These are phyloP conservation scores for Mirounga angustirostris DNA, from an alignment of 2,113 vertebrate species.

Conservation along the genomic window DNA sequence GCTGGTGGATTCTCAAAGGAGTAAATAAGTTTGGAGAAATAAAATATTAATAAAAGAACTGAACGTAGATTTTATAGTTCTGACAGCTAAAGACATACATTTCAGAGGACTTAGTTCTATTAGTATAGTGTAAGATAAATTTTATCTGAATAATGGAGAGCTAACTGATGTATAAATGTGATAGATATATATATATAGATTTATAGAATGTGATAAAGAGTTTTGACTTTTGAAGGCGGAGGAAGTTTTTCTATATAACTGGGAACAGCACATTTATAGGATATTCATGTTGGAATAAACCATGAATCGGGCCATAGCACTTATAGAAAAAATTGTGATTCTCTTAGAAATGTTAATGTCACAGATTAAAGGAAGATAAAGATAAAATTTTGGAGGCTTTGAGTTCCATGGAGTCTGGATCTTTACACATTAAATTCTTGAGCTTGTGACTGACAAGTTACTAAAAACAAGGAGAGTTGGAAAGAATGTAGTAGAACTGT, in stretches of 20 bases:
- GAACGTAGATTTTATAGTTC: slow-evolving; percentile 43
- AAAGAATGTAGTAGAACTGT: background rate
- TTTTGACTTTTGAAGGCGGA: background rate
- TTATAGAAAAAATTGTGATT: background rate
- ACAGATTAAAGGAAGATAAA: slow-evolving; percentile 21
- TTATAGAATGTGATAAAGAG: background rate
- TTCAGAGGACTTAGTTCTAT: slow-evolving; percentile 43
- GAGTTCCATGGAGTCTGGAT: background rate
- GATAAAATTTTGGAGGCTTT: background rate
- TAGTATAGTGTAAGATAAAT: slow-evolving; percentile 22
- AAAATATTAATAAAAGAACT: slow-evolving; percentile 32
- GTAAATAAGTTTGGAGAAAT: slow-evolving; percentile 42
- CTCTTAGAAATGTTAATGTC: slow-evolving; percentile 43
- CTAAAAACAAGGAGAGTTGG: slow-evolving; percentile 21
- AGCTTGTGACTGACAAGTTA: slow-evolving; percentile 40
- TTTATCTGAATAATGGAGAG: background rate
- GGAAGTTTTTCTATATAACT: background rate
- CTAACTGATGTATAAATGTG: background rate
- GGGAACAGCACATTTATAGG: slow-evolving; percentile 24
- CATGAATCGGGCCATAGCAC: background rate
- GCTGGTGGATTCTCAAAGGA: slow-evolving; percentile 36
- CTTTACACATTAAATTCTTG: background rate
- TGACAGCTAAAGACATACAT: slow-evolving; percentile 24
- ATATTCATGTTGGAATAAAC: slow-evolving; percentile 19
- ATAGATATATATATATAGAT: background rate